phyloP scores from a whole-genome alignment of 1,140 invertebrate genomes.

The Condylostylus longicornis region DNA sequence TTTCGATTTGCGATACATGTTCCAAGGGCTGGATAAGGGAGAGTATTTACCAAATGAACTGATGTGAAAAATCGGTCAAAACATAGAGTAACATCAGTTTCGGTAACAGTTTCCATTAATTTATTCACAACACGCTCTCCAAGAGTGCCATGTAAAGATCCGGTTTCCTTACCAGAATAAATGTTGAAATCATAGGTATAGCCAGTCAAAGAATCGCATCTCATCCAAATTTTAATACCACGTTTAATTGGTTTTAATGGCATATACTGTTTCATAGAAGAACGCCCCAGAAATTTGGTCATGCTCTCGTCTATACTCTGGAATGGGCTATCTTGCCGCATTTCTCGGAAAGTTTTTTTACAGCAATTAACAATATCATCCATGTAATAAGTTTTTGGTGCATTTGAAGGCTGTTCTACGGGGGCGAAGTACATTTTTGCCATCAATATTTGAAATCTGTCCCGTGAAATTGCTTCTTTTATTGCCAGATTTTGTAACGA shows the following conservation, averaged over 20 bases:
- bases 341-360: too few species aligned
- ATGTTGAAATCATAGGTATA: too few species aligned
- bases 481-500: too few species aligned
- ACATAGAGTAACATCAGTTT: slow-evolving; percentile 7
- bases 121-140: slow-evolving; percentile 1
- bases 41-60: not conserved
- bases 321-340: too few species aligned
- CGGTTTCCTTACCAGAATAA: not conserved
- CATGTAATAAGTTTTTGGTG: too few species aligned
- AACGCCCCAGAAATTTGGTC: slow-evolving; percentile 28
- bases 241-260: slow-evolving; percentile 28
- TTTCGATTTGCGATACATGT: not conserved
- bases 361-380: too few species aligned
- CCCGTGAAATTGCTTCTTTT: too few species aligned
- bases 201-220: not conserved
- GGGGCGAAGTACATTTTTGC: too few species aligned
- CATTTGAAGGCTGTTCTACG: too few species aligned
- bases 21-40: not conserved
- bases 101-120: slow-evolving; percentile 6
- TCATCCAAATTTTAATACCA: slow-evolving; percentile 22
- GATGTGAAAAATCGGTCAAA: too few species aligned
- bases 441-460: too few species aligned
- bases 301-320: not conserved
- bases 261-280: slow-evolving; percentile 25
- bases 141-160: not conserved